Evolutionary conservation across 1,140 invertebrate genomes (phyloP).

Genomic region (Triops cancriformis): DNA sequence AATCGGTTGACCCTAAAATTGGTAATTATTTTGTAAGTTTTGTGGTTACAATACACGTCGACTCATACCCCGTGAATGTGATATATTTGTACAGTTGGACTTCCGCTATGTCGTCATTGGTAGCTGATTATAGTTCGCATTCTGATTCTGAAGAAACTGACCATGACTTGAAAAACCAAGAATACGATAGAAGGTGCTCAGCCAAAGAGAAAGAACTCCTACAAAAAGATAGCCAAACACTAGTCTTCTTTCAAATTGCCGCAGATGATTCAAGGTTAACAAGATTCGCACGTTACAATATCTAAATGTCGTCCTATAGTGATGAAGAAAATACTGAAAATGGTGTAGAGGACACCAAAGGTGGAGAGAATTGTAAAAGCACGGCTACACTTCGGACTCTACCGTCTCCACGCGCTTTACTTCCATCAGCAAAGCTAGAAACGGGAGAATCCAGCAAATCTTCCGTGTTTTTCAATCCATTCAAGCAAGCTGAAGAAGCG

Average conservation of each 20-base stretch:
- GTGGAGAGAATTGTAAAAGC: background rate
- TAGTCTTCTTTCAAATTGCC: no score
- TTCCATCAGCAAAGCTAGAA: background rate
- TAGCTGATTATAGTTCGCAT: slow-evolving; percentile 51
- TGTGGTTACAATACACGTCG: no score
- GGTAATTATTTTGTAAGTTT: no score
- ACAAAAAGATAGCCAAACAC: no score
- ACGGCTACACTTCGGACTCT: background rate
- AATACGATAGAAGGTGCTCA: background rate
- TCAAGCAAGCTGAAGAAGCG: slow-evolving; percentile 75
- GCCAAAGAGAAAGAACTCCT: no score
- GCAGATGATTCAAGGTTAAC: no score
- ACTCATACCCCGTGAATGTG: background rate
- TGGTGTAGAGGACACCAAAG: background rate
- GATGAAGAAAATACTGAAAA: background rate
- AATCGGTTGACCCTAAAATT: no score
- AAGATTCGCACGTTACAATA: no score
- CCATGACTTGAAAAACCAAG: slow-evolving; percentile 24
- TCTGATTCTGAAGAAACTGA: slow-evolving; percentile 40
- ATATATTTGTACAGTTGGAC: background rate
- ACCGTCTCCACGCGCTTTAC: background rate
- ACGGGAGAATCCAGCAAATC: background rate
- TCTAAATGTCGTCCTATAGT: background rate
- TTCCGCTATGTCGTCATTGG: slow-evolving; percentile 49
- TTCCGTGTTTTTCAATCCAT: slow-evolving; percentile 82